Evolutionary conservation across 2,797 vertebrate genomes (phyloP), one percentile per base, ranked within the genome.

Genomic region (Alauda arvensis): DNA sequence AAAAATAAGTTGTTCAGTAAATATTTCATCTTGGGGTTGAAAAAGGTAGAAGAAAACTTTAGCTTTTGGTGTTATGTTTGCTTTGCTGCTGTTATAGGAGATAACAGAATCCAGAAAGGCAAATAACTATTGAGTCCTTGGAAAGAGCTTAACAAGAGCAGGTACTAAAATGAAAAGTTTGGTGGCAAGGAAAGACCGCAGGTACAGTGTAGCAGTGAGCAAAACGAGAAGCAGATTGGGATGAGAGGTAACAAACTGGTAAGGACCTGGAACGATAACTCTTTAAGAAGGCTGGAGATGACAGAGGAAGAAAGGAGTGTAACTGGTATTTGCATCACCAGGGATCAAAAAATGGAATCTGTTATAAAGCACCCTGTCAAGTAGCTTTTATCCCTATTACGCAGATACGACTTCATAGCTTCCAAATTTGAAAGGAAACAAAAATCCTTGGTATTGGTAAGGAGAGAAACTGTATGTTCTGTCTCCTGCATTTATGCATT

Each of bases 391-490:
- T 57, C 4, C 4, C 10, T 2, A 6, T 53, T 60, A 57, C 16
- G 24, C 25, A 68, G 25, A 25, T 53, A 63, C 86, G 59, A 40
- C 29, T 61, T 75, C 74, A 74, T 61, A 24, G 55, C 28, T 77
- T 70, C 14, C 23, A 37, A 23, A 88, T 84, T 26, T 67, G 53
- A 67, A 82, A 77, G 61, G 65, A 93, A 88, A 74, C 31, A 82
- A 57, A 89, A 57, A 37, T 56, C 7, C 42, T 15, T 61, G 21
- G 3, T 34, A 43, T 26, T 46, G 9, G 2, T 42, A 55, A 17
- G 26, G 18, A 71, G 10, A 78, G 21, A 78, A 88, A 45, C 11
- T 49, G 1, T 39, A 26, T 33, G 4, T 75, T 85, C 40, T 56
- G 6, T 49, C 25, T 81, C 21, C 20, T 62, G 31, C 46, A 20